Evolutionary conservation across 2,113 vertebrate species (phyloP).

Genomic region (Stigmatopora nigra): DNA sequence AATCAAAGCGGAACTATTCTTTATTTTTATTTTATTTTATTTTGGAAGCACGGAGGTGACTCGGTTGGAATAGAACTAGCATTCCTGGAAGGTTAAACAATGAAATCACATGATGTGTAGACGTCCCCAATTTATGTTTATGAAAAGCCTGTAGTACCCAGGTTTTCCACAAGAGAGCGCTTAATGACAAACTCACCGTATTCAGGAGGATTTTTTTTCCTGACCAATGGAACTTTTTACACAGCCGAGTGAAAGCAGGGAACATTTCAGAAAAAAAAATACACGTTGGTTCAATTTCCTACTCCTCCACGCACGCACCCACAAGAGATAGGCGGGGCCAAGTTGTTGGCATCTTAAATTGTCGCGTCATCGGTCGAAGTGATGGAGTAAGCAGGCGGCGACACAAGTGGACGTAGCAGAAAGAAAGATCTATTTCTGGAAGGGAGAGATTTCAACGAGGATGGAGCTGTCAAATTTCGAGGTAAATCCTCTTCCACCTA

Average conservation of each 20-base stretch:
- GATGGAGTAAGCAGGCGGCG: conserved; percentile 1
- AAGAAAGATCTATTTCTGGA: background rate
- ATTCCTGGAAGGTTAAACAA: background rate
- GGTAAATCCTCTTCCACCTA: background rate
- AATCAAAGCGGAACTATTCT: accelerated
- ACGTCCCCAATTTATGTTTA: background rate
- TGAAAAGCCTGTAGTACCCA: background rate
- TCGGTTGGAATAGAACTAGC: background rate
- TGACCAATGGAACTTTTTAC: background rate
- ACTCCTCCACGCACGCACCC: background rate
- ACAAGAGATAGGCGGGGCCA: background rate
- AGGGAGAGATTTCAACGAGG: background rate
- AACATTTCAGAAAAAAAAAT: background rate
- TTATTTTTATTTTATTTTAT: background rate
- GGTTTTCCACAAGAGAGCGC: background rate
- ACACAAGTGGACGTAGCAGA: background rate
- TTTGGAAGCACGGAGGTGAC: background rate
- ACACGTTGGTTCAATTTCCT: background rate
- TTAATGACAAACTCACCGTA: background rate
- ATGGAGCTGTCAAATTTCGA: background rate
- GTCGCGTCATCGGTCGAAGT: background rate
- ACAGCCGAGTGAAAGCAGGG: background rate
- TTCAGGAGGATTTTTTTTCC: background rate
- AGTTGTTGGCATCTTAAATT: background rate
- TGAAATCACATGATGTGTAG: background rate